A percentile compares a stretch with the other conserved stretches of the same genome.
phyloP scores from a whole-genome alignment of 2,888 invertebrate genomes.

The Sipha maydis region DNA sequence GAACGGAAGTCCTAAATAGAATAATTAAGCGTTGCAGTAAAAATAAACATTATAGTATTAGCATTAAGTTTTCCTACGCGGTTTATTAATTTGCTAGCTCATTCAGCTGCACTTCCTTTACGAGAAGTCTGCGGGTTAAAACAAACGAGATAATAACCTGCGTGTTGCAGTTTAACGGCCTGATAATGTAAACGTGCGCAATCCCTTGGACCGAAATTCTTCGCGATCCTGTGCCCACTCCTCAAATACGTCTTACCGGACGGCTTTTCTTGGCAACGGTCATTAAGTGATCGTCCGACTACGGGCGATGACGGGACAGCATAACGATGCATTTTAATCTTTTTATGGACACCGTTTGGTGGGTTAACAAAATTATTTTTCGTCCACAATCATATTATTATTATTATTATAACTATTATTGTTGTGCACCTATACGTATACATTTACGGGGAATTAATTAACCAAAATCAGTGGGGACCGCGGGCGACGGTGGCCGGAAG shows the following conservation, averaged over 20 bases:
- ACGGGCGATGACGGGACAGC: constrained; percentile 1
- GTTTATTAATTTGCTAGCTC: no score
- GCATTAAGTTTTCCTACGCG: no score
- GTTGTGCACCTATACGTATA: constrained; percentile 10
- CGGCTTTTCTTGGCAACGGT: neutral
- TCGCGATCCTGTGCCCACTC: neutral
- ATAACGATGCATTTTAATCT: neutral
- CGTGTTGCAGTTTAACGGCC: no score
- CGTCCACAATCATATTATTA: neutral
- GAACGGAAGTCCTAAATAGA: no score
- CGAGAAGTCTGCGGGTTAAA: no score
- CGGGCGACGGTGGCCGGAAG: constrained; percentile 39
- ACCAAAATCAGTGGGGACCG: constrained; percentile 59
- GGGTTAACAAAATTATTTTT: neutral
- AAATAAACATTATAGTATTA: no score
- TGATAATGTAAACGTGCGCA: no score
- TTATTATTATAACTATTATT: neutral
- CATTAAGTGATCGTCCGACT: neutral
- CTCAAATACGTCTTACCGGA: neutral
- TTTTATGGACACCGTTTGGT: constrained; percentile 40
- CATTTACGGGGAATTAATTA: constrained; percentile 56
- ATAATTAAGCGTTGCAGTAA: no score
- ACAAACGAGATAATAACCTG: no score
- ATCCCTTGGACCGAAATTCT: neutral
- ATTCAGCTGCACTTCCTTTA: no score